These are phyloP conservation scores for Salvelinus fontinalis DNA, from an alignment of 2,113 vertebrate species.

Conservation along the genomic window DNA sequence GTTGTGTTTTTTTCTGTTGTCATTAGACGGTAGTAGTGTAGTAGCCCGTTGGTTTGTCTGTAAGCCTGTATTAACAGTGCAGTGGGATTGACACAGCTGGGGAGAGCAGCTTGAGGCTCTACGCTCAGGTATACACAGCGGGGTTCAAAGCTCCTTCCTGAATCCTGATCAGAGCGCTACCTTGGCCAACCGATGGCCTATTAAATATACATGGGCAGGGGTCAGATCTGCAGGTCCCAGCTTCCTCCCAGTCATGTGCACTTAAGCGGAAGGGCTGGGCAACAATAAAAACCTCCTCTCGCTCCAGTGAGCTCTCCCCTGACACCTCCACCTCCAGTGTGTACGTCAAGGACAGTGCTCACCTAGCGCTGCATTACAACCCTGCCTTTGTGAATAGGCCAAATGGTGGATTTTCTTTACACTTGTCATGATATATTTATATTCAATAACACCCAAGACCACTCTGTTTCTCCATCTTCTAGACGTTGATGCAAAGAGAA, in stretches of 20 bases:
- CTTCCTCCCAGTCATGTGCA: slow-evolving; percentile 77
- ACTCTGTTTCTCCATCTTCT: slow-evolving; percentile 47
- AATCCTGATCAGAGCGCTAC: slow-evolving; percentile 80
- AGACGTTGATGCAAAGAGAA: slow-evolving; percentile 45
- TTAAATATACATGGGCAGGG: slow-evolving; percentile 82
- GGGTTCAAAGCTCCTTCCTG: slow-evolving; percentile 66
- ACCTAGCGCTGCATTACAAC: slow-evolving; percentile 71
- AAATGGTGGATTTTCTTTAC: slow-evolving; percentile 75
- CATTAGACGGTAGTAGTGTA: slow-evolving; percentile 65
- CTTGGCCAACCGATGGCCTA: slow-evolving; percentile 79
- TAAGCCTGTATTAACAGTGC: slow-evolving; percentile 65
- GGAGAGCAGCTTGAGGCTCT: slow-evolving; percentile 63
- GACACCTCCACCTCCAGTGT: slow-evolving; percentile 72
- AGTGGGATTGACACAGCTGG: slow-evolving; percentile 72
- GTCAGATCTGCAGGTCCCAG: slow-evolving; percentile 78
- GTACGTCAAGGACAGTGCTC: slow-evolving; percentile 71
- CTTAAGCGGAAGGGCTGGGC: slow-evolving; percentile 77
- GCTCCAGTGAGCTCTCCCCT: slow-evolving; percentile 71
- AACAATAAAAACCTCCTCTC: slow-evolving; percentile 74
- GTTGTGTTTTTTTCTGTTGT: slow-evolving; percentile 67
- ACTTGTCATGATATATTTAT: slow-evolving; percentile 74
- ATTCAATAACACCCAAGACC: slow-evolving; percentile 73
- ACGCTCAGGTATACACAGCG: slow-evolving; percentile 56
- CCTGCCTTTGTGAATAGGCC: slow-evolving; percentile 72
- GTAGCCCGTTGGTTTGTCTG: slow-evolving; percentile 61